Percentiles rank a stretch among this genome's conserved stretches.
These are phyloP conservation scores for Pteromalus puparum DNA, from an alignment of 1,140 invertebrate genomes.

Conservation along the genomic window DNA sequence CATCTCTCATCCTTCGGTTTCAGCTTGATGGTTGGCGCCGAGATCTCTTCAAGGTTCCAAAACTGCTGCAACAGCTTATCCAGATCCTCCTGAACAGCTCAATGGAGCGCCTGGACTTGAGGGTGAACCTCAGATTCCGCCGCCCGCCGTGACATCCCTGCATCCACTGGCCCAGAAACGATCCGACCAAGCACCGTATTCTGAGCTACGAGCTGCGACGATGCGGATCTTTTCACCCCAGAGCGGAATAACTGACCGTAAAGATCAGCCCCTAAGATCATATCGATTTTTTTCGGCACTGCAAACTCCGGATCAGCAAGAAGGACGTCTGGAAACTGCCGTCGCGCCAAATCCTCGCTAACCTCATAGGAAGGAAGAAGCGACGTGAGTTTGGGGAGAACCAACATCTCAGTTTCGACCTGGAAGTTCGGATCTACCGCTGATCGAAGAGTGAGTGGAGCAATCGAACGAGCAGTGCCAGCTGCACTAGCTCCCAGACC, in stretches of 20 bases:
- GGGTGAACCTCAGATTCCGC: too few species aligned
- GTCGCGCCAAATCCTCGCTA: too few species aligned
- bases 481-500: too few species aligned
- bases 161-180: constrained; percentile 53
- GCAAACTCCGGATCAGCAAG: constrained; percentile 51
- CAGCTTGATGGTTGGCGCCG: not conserved
- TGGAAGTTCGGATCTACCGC: not conserved
- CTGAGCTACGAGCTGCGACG: constrained; percentile 56
- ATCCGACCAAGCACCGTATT: constrained; percentile 61
- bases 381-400: constrained; percentile 13
- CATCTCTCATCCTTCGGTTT: constrained; percentile 49
- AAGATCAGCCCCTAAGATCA: constrained; percentile 51
- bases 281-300: constrained; percentile 16
- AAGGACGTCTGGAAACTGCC: not conserved
- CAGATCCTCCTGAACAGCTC: too few species aligned
- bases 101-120: too few species aligned
- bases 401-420: constrained; percentile 1
- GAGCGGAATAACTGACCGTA: constrained; percentile 31
- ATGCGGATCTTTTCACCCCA: constrained; percentile 11
- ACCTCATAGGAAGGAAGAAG: not conserved
- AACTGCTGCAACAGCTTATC: too few species aligned
- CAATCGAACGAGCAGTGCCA: too few species aligned
- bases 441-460: too few species aligned
- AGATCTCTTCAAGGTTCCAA: too few species aligned
- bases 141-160: too few species aligned